Evolutionary conservation across 92 coral and sea anemone species (phyloP).

Genomic region (Desmophyllum pertusum): DNA sequence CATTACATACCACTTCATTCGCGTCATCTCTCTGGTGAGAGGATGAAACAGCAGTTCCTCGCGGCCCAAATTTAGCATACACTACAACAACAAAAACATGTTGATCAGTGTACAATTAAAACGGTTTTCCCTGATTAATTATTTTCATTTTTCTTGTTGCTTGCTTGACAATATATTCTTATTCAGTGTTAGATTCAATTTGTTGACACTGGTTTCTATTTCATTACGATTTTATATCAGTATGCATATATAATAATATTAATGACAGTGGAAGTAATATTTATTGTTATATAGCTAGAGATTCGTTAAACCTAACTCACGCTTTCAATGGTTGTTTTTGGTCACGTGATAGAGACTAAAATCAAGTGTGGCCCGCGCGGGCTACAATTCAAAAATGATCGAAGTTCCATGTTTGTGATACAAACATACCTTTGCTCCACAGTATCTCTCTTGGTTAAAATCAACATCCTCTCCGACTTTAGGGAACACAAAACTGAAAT

Average conservation of each 20-base stretch:
- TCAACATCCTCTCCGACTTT: slow-evolving; percentile 57
- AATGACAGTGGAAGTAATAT: not conserved
- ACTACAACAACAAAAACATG: slow-evolving; percentile 25
- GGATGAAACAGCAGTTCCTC: slow-evolving; percentile 88
- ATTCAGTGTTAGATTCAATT: too few relatives aligned
- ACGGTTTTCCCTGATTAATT: not conserved
- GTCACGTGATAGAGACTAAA: too few relatives aligned
- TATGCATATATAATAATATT: too few relatives aligned
- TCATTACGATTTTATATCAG: too few relatives aligned
- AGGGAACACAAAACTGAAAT: slow-evolving; percentile 66
- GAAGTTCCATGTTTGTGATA: not conserved
- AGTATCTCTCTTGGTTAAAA: slow-evolving; percentile 50
- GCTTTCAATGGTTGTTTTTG: too few relatives aligned
- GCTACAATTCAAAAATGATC: too few relatives aligned
- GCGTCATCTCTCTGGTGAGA: slow-evolving; percentile 68
- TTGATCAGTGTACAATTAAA: too few relatives aligned
- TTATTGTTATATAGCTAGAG: too few relatives aligned
- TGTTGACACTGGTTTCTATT: too few relatives aligned
- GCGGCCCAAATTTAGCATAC: slow-evolving; percentile 65
- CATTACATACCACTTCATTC: slow-evolving; percentile 83
- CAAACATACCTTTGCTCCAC: slow-evolving; percentile 69
- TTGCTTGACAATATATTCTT: too few relatives aligned
- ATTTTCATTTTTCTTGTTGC: not conserved
- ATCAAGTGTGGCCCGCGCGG: too few relatives aligned
- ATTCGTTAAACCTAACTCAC: too few relatives aligned